phyloP scores from a whole-genome alignment of 1,140 invertebrate species.

The Halyomorpha halys region DNA sequence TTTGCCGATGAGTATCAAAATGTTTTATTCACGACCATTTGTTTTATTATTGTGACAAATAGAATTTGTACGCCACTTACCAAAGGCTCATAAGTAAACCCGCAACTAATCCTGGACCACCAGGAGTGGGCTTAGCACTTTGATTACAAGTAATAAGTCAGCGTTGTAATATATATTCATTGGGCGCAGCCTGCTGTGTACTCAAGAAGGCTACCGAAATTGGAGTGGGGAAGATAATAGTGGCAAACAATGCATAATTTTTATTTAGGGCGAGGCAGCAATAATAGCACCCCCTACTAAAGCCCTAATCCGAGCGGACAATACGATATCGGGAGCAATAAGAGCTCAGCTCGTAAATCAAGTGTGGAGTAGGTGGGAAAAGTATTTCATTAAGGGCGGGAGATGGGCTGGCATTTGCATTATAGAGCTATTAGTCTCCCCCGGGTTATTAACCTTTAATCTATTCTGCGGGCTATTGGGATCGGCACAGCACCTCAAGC shows the following conservation, averaged over 20 bases:
- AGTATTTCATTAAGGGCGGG: conserved; percentile 11
- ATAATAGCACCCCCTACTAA: background rate
- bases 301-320: conserved; percentile 14
- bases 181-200: background rate
- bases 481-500: conserved; percentile 3
- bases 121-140: no score
- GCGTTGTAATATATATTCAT: conserved; percentile 6
- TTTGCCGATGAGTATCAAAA: no score
- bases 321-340: conserved; percentile 15
- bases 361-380: conserved; percentile 12
- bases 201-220: background rate
- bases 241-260: conserved; percentile 17
- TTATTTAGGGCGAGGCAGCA: conserved; percentile 6
- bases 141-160: background rate
- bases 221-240: conserved; percentile 7
- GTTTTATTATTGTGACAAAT: no score
- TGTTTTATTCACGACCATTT: no score
- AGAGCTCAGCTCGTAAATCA: conserved; percentile 18
- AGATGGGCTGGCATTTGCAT: conserved; percentile 12
- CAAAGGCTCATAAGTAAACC: no score
- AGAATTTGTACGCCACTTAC: no score
- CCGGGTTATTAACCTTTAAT: conserved; percentile 25
- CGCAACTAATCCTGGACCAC: no score
- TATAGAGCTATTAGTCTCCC: conserved; percentile 22
- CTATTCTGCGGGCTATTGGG: conserved; percentile 25